phyloP scores from a whole-genome alignment of 2,888 invertebrate species.

The Pristionchus fissidentatus region DNA sequence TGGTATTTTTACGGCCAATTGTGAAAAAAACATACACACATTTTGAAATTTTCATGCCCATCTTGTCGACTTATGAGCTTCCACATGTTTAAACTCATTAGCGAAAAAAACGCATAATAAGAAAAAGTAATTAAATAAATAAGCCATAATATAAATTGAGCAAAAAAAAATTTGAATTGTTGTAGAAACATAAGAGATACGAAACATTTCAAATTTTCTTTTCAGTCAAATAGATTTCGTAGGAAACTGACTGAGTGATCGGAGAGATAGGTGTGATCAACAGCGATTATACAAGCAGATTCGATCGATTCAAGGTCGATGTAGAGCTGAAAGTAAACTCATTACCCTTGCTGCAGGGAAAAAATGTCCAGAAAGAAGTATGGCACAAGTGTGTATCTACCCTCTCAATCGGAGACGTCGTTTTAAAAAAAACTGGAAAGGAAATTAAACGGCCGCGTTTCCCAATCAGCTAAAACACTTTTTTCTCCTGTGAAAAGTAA shows the following conservation, averaged over 20 bases:
- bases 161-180: too few species aligned
- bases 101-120: too few species aligned
- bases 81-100: too few species aligned
- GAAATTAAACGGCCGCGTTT: conserved; percentile 12
- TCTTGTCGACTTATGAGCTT: too few species aligned
- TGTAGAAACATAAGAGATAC: too few species aligned
- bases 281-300: conserved; percentile 54
- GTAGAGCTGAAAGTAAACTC: conserved; percentile 54
- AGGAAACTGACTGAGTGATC: conserved; percentile 20
- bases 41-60: too few species aligned
- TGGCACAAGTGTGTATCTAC: conserved; percentile 10
- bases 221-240: background rate
- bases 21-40: too few species aligned
- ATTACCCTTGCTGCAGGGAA: background rate
- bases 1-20: too few species aligned
- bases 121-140: too few species aligned
- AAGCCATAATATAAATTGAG: too few species aligned
- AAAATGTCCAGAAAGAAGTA: conserved; percentile 3
- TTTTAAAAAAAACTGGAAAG: conserved; percentile 20
- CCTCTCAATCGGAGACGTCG: conserved; percentile 26
- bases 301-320: conserved; percentile 54
- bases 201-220: too few species aligned
- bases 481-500: too few species aligned
- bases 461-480: background rate
- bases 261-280: conserved; percentile 43